Evolutionary conservation across 2,888 invertebrate species (phyloP), one percentile per base, ranked within the genome.

Genomic region (Tinea trinotella): DNA sequence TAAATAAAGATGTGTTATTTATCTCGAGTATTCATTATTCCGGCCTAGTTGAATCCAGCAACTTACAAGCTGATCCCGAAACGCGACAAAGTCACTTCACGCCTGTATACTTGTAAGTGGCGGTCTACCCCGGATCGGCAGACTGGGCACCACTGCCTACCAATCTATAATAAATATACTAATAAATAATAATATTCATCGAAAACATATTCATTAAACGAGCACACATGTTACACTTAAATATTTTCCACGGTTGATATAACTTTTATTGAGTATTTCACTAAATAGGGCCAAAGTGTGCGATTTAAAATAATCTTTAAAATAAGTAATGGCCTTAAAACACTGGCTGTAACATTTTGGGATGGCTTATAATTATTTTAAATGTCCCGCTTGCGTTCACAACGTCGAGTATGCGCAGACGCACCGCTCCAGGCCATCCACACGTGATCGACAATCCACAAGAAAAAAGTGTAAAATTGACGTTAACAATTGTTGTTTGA

Each of bases 311-410:
- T 63, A 68, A 71, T 76, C 82, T 81, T 82, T 80, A 80, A 82
- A 80, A 78, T 84, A 82, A 84, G 82, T 84, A 81, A 84, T 85
- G 85, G 76, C 78, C 81, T 78, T 76, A 84, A 84, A 84, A 83
- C 74, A 83, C 84, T 75, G 79, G 81, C 81, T 84, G 80, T 81
- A 82, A 77, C 75, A 73, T 76, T 78, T 76, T 76, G 70, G 68
- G 75, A 79, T 79, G 83, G 84, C 85, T 87, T 86, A 84, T 87
- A 87, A 87, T 87, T 87, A 87, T 87, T 86, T 85, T 85, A 85
- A 87, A 86, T 85, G 84, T 86, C 82, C 84, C 84, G 86, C 82
- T 66, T 40, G 52, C 50, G 35, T 40, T 55, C 50, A 20, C 65
- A 70, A n/a, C 67, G 73, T 67, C 62, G 52, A 17, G 24, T 54